Evolutionary conservation across 2,113 vertebrate species (phyloP), one percentile per base, ranked within the genome.

Genomic region (Elachura formosa): DNA sequence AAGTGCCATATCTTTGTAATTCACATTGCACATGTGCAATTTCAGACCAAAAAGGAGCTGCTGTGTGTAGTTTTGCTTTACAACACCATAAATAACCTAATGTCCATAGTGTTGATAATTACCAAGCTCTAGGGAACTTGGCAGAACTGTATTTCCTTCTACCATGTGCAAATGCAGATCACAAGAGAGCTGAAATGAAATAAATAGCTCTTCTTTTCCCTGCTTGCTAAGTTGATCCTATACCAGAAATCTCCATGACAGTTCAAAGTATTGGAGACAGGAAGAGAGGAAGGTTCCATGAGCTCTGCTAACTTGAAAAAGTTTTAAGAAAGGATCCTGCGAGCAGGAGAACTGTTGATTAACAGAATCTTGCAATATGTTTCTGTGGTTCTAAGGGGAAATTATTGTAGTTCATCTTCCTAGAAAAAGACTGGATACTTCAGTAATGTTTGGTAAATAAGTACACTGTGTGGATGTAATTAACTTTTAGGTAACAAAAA

Each of bases 201-300:
- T 83, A 94, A 91, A 79, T 75, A 91, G 74, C 81, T 95, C 51
- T 66, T 77, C 66, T 91, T 89, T 59, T 74, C 63, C 28, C 58
- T 89, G 77, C 40, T 91, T 71, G 59, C 15, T 56, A 85, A 69
- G 14, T 61, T 72, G 78, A 18, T 83, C 34, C 43, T 85, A 10
- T 34, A 94, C 34, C 67, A 89, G 77, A 84, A 90, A 62, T 90
- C 78, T 89, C 71, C 58, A 31, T 52, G 51, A 79, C n/a, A 80
- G 38, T 62, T 92, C 84, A 79, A 90, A 92, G 48, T 48, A 41
- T 9, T 45, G 14, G 74, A 29, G 72, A 49, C 38, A 62, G 75
- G 67, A 92, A 87, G 69, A 84, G 74, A 43, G 75, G 62, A 76
- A 86, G 64, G 51, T 41, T 0, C 64, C n/a, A 36, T 85, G 82